phyloP scores from a whole-genome alignment of 1,140 invertebrate genomes.

The Zaprionus vittiger region DNA sequence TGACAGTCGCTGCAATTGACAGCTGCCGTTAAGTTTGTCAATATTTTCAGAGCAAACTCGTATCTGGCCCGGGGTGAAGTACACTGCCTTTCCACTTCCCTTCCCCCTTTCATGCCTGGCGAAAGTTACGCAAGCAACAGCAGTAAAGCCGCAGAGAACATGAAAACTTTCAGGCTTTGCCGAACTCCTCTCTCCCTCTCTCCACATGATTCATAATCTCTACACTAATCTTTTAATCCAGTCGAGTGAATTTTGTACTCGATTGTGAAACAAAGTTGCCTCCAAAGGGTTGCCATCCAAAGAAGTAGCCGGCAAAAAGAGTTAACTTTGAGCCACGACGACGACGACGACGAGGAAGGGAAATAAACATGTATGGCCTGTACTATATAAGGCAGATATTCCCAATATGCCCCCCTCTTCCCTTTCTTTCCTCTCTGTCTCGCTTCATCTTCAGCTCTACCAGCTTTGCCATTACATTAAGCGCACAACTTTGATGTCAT shows the following conservation, averaged over 20 bases:
- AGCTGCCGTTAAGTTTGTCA: constrained; percentile 38
- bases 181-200: constrained; percentile 8
- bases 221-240: constrained; percentile 82
- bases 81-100: constrained; percentile 9
- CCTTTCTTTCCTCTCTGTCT: neutral
- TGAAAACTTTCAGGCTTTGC: constrained; percentile 42
- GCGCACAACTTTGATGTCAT: constrained; percentile 78
- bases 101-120: neutral
- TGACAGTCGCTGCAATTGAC: constrained; percentile 36
- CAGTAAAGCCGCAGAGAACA: constrained; percentile 41
- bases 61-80: constrained; percentile 14
- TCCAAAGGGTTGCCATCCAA: constrained; percentile 47
- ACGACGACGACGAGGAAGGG: neutral
- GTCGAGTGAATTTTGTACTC: constrained; percentile 82
- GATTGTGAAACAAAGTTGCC: constrained; percentile 79
- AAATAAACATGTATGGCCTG: constrained; percentile 64
- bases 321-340: constrained; percentile 53
- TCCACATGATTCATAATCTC: constrained; percentile 74
- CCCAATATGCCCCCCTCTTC: neutral
- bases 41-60: constrained; percentile 28
- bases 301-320: constrained; percentile 29
- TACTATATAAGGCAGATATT: neutral
- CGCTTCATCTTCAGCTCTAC: neutral
- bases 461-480: constrained; percentile 63
- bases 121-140: constrained; percentile 23